Conservation (phyloP, 2,888 invertebrate genomes). For the Blastobasis adustella region DNA sequence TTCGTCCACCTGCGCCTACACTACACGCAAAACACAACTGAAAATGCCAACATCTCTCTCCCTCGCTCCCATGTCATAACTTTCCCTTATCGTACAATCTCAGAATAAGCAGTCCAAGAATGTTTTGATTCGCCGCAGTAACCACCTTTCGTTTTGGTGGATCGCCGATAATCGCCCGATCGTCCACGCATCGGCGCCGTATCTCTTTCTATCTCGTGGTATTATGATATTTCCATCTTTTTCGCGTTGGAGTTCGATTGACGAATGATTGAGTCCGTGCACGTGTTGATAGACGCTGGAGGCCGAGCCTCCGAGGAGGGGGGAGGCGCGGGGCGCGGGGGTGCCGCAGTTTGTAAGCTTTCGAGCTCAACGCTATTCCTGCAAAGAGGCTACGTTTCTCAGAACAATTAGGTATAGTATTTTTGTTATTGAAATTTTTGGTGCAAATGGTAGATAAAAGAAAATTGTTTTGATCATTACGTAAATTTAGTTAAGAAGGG, state of each 20-base stretch:
- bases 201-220: slow-evolving; percentile 40
- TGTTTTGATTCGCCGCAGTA: slow-evolving; percentile 41
- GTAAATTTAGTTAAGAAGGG: too few species aligned
- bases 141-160: slow-evolving; percentile 49
- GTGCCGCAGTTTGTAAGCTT: slow-evolving; percentile 13
- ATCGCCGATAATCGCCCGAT: slow-evolving; percentile 47
- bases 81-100: slow-evolving; percentile 32
- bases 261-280: slow-evolving; percentile 56
- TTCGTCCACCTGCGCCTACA: slow-evolving; percentile 29
- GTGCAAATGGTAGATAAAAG: too few species aligned
- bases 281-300: slow-evolving; percentile 46
- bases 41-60: slow-evolving; percentile 41
- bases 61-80: slow-evolving; percentile 34
- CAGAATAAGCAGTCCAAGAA: slow-evolving; percentile 24
- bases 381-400: too few species aligned
- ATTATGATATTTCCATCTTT: slow-evolving; percentile 45
- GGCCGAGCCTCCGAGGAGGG: slow-evolving; percentile 43
- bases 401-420: too few species aligned
- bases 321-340: slow-evolving; percentile 26
- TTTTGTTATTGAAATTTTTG: too few species aligned
- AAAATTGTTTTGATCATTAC: too few species aligned
- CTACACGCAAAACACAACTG: slow-evolving; percentile 22
- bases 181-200: slow-evolving; percentile 28
- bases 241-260: slow-evolving; percentile 48
- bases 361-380: slow-evolving; percentile 1